These are phyloP conservation scores for Notarius lentiginosus DNA, from an alignment of 2,113 vertebrate genomes.

Conservation along the genomic window DNA sequence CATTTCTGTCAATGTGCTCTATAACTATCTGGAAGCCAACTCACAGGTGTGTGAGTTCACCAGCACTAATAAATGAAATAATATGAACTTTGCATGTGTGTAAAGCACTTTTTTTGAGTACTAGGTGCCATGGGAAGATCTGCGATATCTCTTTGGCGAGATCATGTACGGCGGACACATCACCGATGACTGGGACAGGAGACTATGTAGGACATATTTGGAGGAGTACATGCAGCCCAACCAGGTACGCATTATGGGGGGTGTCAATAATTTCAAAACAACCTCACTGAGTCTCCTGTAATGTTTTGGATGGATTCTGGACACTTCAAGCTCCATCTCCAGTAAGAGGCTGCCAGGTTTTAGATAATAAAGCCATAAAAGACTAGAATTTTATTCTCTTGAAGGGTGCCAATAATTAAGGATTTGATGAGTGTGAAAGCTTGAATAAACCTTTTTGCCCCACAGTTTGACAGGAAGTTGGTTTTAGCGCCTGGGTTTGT, in stretches of 20 bases:
- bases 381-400: neutral
- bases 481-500: slow-evolving; percentile 72
- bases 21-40: slow-evolving; percentile 81
- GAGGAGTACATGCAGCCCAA: slow-evolving; percentile 83
- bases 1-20: slow-evolving; percentile 80
- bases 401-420: neutral
- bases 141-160: slow-evolving; percentile 81
- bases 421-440: neutral
- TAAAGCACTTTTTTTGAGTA: neutral
- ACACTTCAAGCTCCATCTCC: neutral
- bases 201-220: slow-evolving; percentile 79
- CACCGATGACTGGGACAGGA: slow-evolving; percentile 81
- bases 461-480: slow-evolving; percentile 75
- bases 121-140: slow-evolving; percentile 81
- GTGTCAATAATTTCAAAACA: neutral
- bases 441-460: neutral
- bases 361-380: too few species aligned
- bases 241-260: slow-evolving; percentile 64
- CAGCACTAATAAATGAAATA: too few species aligned
- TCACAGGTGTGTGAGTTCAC: slow-evolving; percentile 69
- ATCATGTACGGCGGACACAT: slow-evolving; percentile 85
- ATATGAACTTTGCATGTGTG: slow-evolving; percentile 22
- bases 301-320: neutral
- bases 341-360: too few species aligned
- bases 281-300: neutral